Conservation (phyloP, 2,888 invertebrate genomes). For the Ischnura elegans region DNA sequence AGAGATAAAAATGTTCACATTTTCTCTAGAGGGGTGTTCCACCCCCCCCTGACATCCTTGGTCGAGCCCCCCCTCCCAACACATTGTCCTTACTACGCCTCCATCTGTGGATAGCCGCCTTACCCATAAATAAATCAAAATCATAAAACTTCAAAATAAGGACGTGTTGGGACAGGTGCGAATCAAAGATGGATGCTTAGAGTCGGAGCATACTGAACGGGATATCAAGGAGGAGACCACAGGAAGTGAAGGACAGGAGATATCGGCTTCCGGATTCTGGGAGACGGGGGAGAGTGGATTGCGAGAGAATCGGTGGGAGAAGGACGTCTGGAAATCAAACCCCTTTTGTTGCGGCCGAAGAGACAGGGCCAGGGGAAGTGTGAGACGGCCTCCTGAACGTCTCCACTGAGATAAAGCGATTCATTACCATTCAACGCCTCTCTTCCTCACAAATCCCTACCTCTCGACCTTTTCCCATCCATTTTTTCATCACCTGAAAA, state of each 20-base stretch:
- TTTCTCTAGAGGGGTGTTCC: too few species aligned
- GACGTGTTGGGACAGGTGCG: background rate
- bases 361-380: background rate
- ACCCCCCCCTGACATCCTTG: too few species aligned
- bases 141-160: too few species aligned
- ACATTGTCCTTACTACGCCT: too few species aligned
- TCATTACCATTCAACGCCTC: background rate
- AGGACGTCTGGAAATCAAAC: constrained; percentile 21
- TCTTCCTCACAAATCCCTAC: background rate
- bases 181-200: background rate
- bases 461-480: too few species aligned
- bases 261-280: background rate
- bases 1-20: too few species aligned
- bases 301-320: too few species aligned
- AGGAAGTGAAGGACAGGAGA: background rate
- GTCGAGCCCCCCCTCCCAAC: too few species aligned
- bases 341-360: background rate
- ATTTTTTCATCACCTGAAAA: background rate
- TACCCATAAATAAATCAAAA: too few species aligned
- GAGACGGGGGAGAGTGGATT: background rate
- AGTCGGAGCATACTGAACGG: background rate
- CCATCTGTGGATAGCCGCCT: too few species aligned
- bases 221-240: background rate
- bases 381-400: too few species aligned
- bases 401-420: background rate